Conservation (phyloP, 2,113 vertebrate species). For the Amphiprion ocellaris region DNA sequence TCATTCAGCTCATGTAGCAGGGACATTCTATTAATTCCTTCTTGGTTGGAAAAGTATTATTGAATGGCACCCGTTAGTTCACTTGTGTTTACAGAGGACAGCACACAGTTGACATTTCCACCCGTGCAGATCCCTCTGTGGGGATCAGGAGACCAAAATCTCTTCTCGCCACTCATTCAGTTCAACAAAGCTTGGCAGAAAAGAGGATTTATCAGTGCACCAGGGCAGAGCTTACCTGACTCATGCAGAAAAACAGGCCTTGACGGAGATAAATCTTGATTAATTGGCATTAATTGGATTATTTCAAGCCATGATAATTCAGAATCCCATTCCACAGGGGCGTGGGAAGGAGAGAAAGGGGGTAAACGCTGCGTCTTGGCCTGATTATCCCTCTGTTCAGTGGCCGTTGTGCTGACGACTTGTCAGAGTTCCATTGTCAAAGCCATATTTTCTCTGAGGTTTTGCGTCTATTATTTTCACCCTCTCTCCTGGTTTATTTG, state of each 20-base stretch:
- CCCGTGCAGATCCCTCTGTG: conserved; percentile 31
- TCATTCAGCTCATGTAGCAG: conserved; percentile 38
- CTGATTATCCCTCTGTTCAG: conserved; percentile 19
- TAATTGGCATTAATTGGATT: conserved; percentile 42
- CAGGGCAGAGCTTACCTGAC: conserved; percentile 35
- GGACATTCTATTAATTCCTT: conserved; percentile 38
- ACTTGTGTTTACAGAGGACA: conserved; percentile 9
- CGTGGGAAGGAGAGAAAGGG: not conserved
- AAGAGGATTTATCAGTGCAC: conserved; percentile 14
- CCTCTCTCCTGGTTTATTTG: conserved; percentile 47
- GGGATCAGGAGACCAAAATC: conserved; percentile 39
- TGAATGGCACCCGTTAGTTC: conserved; percentile 28
- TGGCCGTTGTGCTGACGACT: conserved; percentile 3
- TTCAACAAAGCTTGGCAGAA: conserved; percentile 19
- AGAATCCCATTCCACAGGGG: not conserved
- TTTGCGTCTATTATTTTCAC: conserved; percentile 16
- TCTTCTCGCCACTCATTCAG: conserved; percentile 13
- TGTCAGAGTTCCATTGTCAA: conserved; percentile 17
- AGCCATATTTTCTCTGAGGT: conserved; percentile 30
- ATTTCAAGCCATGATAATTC: conserved; percentile 23
- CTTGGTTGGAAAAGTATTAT: conserved; percentile 12
- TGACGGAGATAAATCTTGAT: conserved; percentile 12
- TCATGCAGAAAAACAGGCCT: not conserved
- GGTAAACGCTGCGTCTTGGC: conserved; percentile 1
- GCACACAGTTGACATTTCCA: conserved; percentile 42